Evolutionary conservation across 2,888 invertebrate species (phyloP).

Genomic region (Heliconius ismenius): DNA sequence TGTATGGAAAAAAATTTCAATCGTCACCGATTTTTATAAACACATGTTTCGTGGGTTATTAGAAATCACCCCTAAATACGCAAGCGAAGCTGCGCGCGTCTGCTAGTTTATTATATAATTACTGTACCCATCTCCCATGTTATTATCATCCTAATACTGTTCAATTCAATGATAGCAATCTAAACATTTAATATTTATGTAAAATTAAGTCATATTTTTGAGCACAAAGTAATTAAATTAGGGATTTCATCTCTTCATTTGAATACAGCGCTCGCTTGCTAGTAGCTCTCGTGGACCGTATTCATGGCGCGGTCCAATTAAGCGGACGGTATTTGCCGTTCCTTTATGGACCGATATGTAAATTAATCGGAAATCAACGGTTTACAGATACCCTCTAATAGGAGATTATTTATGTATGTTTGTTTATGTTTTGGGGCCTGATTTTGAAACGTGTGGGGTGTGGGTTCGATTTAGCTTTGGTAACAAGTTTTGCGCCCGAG

Average conservation of each 20-base stretch:
- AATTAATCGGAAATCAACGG: conserved; percentile 27
- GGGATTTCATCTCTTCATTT: conserved; percentile 15
- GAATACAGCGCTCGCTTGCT: neutral
- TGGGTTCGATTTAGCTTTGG: neutral
- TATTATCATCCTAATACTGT: neutral
- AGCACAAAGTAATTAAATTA: neutral
- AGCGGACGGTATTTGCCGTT: conserved; percentile 22
- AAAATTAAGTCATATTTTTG: conserved; percentile 4
- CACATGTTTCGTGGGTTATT: no score
- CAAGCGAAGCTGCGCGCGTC: no score
- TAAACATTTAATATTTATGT: neutral
- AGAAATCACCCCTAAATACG: no score
- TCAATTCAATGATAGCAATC: neutral
- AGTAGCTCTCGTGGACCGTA: conserved; percentile 16
- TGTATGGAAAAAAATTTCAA: no score
- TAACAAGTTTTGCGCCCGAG: neutral
- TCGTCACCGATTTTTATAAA: no score
- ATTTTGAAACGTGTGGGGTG: neutral
- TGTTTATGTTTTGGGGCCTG: neutral
- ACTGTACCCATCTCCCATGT: neutral
- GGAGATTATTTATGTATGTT: neutral
- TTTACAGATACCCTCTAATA: neutral
- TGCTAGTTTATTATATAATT: neutral
- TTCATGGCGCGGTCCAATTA: conserved; percentile 24
- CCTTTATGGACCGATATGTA: conserved; percentile 23